These are phyloP conservation scores for Andrena marginata DNA, from an alignment of 2,888 invertebrate genomes.

Conservation along the genomic window DNA sequence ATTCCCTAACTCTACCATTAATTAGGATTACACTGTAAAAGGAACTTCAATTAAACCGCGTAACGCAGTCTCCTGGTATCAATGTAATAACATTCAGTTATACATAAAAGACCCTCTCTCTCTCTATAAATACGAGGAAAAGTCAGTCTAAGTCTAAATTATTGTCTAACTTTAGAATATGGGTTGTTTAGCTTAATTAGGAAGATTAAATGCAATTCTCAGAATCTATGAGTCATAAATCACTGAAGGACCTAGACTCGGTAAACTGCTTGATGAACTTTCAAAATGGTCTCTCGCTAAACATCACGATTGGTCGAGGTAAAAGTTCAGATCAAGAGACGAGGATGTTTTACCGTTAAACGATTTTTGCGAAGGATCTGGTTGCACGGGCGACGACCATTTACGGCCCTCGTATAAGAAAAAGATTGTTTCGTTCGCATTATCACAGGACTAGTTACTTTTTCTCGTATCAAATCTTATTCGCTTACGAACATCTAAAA, in stretches of 20 bases:
- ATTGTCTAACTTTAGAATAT: background rate
- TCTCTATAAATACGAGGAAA: background rate
- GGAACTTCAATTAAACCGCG: slow-evolving; percentile 20
- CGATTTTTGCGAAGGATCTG: background rate
- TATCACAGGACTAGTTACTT: slow-evolving; percentile 40
- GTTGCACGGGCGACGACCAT: background rate
- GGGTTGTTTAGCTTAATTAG: background rate
- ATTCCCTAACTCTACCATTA: background rate
- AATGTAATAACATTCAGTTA: background rate
- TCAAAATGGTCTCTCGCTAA: background rate
- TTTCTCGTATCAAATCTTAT: background rate
- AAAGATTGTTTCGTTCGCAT: slow-evolving; percentile 26
- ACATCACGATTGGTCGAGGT: background rate
- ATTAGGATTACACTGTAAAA: slow-evolving; percentile 30
- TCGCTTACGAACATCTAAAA: slow-evolving; percentile 17
- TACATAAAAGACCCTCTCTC: slow-evolving; percentile 2
- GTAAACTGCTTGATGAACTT: background rate
- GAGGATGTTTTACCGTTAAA: background rate
- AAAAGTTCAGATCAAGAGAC: background rate
- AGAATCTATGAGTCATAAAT: background rate
- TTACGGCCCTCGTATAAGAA: slow-evolving; percentile 6
- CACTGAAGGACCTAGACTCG: background rate
- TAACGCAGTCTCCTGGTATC: slow-evolving; percentile 1
- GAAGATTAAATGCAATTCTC: background rate
- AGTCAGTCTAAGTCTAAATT: background rate